Evolutionary conservation across 2,888 invertebrate genomes (phyloP).

Genomic region (Chymomyza caudatula): DNA sequence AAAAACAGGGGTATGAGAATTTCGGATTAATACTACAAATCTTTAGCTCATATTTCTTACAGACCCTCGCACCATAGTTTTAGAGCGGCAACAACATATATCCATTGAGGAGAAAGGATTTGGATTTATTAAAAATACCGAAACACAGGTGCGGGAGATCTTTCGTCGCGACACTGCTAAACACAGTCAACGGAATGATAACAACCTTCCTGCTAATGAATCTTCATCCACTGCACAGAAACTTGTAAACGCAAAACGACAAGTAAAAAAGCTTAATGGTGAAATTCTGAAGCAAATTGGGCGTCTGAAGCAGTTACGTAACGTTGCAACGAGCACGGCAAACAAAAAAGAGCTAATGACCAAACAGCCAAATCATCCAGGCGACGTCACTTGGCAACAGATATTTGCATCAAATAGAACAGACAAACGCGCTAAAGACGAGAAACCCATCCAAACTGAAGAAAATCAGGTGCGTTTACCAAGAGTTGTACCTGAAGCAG

Average conservation of each 20-base stretch:
- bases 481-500: no score
- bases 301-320: slow-evolving; percentile 28
- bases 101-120: slow-evolving; percentile 21
- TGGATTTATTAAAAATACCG: slow-evolving; percentile 25
- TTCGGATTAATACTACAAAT: background rate
- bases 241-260: slow-evolving; percentile 13
- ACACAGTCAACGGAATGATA: no score
- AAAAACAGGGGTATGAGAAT: background rate
- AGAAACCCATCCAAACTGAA: no score
- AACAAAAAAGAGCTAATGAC: no score
- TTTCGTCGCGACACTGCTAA: background rate
- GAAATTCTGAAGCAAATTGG: slow-evolving; percentile 43
- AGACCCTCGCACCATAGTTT: slow-evolving; percentile 1
- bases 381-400: background rate
- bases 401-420: background rate
- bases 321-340: background rate
- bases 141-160: slow-evolving; percentile 27
- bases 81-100: slow-evolving; percentile 27
- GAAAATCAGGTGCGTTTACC: background rate
- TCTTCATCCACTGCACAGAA: slow-evolving; percentile 8
- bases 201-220: background rate
- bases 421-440: no score
- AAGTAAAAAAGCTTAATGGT: slow-evolving; percentile 20
- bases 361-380: no score
- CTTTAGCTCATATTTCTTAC: background rate